These are phyloP conservation scores for Theretra japonica DNA, from an alignment of 2,888 invertebrate genomes.

Conservation along the genomic window DNA sequence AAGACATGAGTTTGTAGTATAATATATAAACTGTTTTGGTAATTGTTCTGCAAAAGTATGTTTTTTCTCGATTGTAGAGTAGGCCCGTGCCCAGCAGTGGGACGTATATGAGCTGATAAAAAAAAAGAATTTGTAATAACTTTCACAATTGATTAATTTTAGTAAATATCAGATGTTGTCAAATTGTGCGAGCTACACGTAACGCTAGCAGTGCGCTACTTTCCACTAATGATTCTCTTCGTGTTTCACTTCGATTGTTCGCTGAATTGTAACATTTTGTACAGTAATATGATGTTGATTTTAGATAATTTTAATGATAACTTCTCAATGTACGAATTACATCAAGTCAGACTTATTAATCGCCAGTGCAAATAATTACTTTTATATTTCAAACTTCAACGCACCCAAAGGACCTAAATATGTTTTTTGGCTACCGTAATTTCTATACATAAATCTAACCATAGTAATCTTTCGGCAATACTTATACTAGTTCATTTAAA, in stretches of 20 bases:
- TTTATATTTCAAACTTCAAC: too few relatives aligned
- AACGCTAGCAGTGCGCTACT: constrained; percentile 43
- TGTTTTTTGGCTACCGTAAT: too few relatives aligned
- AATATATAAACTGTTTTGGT: not conserved
- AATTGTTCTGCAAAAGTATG: not conserved
- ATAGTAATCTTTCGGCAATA: too few relatives aligned
- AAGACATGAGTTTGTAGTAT: not conserved
- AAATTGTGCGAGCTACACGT: constrained; percentile 20
- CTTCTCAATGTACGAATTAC: not conserved
- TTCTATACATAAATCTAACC: too few relatives aligned
- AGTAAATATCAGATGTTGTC: constrained; percentile 3
- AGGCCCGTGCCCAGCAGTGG: too few relatives aligned
- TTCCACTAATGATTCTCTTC: constrained; percentile 58
- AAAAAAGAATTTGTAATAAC: not conserved
- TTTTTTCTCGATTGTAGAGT: too few relatives aligned
- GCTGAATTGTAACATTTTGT: not conserved
- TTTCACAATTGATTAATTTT: not conserved
- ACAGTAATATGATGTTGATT: not conserved
- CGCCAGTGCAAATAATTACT: too few relatives aligned
- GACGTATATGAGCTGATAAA: too few relatives aligned
- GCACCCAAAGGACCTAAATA: too few relatives aligned
- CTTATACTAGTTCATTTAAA: too few relatives aligned
- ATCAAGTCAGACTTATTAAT: not conserved
- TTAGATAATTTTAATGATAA: not conserved
- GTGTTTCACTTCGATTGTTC: constrained; percentile 53